Conservation (phyloP, 2,888 invertebrate genomes). For the Kryphioiulus occultus region DNA sequence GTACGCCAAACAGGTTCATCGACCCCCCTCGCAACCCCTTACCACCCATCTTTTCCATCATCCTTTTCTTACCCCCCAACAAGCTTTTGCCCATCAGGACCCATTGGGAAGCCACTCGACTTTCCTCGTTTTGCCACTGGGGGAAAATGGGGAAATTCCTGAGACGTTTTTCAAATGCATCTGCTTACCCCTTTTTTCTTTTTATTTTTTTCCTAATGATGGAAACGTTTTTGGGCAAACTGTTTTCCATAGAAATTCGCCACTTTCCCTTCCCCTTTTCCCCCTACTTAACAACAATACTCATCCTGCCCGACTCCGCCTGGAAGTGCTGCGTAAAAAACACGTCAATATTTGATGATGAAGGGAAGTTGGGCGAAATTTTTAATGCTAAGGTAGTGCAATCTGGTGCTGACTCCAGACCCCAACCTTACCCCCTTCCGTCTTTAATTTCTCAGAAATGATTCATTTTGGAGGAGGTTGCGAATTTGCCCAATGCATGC, state of each 20-base stretch:
- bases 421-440: conserved; percentile 15
- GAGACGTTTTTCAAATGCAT: conserved; percentile 14
- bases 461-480: conserved; percentile 6
- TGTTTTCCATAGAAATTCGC: conserved; percentile 25
- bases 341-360: conserved; percentile 11
- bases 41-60: not conserved
- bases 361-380: conserved; percentile 1
- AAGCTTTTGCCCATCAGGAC: conserved; percentile 3
- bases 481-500: not conserved
- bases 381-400: not conserved
- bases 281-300: conserved; percentile 26
- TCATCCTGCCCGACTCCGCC: conserved; percentile 27
- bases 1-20: conserved; percentile 8
- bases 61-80: conserved; percentile 24
- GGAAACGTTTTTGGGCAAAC: conserved; percentile 20
- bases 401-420: not conserved
- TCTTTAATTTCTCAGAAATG: conserved; percentile 35
- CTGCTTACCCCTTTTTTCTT: not conserved
- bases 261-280: not conserved
- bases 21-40: conserved; percentile 18
- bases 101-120: conserved; percentile 22
- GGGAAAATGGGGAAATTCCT: conserved; percentile 11
- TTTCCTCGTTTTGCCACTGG: not conserved
- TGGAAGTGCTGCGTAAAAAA: not conserved
- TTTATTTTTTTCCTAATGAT: not conserved